phyloP scores from a whole-genome alignment of 2,797 vertebrate species.

The Chelon auratus region DNA sequence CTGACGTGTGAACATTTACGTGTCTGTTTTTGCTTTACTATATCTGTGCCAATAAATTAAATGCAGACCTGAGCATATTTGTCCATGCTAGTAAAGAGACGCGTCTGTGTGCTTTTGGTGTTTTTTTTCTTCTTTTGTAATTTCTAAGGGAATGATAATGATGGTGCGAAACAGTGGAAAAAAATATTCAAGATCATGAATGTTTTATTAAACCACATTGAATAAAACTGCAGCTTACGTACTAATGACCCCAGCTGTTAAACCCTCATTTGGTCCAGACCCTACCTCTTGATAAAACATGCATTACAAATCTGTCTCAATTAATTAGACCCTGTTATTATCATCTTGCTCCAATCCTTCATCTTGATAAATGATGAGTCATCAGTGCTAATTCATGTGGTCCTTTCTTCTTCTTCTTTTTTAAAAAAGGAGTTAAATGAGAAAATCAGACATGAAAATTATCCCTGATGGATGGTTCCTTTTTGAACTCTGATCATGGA shows the following conservation, averaged over 20 bases:
- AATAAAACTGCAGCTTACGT: slow-evolving; percentile 18
- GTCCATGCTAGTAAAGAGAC: slow-evolving; percentile 20
- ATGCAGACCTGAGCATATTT: slow-evolving; percentile 7
- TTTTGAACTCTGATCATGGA: slow-evolving; percentile 49
- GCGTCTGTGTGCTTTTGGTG: background rate
- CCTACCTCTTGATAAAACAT: slow-evolving; percentile 26
- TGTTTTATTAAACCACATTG: slow-evolving; percentile 12
- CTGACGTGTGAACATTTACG: slow-evolving; percentile 24
- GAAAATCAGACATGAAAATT: slow-evolving; percentile 42
- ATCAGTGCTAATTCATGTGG: slow-evolving; percentile 45
- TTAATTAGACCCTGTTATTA: slow-evolving; percentile 57
- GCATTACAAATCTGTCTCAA: slow-evolving; percentile 51
- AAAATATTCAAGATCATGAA: slow-evolving; percentile 20
- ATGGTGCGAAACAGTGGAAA: slow-evolving; percentile 11
- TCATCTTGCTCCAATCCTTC: slow-evolving; percentile 32
- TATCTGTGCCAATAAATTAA: slow-evolving; percentile 15
- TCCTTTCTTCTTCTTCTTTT: slow-evolving; percentile 14
- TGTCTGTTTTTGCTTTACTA: slow-evolving; percentile 29
- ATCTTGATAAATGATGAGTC: slow-evolving; percentile 57
- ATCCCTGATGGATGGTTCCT: slow-evolving; percentile 59
- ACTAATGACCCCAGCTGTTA: slow-evolving; percentile 12
- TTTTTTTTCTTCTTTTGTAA: background rate
- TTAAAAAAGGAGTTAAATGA: slow-evolving; percentile 40
- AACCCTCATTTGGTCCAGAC: slow-evolving; percentile 30
- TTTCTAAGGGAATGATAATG: slow-evolving; percentile 15